Evolutionary conservation across 2,888 invertebrate genomes (phyloP).

Genomic region (Hypolimnas misippus): DNA sequence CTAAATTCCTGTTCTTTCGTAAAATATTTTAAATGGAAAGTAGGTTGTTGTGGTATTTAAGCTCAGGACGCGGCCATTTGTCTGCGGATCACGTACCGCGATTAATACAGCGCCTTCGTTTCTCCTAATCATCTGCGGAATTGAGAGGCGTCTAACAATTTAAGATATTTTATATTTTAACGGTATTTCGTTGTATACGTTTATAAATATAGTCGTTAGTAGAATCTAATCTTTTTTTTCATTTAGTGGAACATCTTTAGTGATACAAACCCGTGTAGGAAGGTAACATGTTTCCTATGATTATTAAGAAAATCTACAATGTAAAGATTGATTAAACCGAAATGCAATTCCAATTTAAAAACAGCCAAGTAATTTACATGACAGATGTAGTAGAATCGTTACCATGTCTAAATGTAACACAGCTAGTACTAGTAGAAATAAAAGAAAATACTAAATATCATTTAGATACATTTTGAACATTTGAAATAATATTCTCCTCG

Average conservation of each 20-base stretch:
- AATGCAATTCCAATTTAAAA: too few relatives aligned
- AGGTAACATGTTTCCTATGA: too few relatives aligned
- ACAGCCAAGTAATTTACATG: too few relatives aligned
- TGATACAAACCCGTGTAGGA: too few relatives aligned
- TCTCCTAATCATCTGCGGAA: conserved; percentile 35
- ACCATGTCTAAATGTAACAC: too few relatives aligned
- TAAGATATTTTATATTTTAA: conserved; percentile 24
- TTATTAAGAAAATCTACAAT: too few relatives aligned
- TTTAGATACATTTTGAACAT: conserved; percentile 34
- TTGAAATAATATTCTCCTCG: too few relatives aligned
- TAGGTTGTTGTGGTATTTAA: conserved; percentile 20
- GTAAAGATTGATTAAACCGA: too few relatives aligned
- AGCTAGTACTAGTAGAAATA: too few relatives aligned
- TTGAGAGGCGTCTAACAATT: conserved; percentile 29
- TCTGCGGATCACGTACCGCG: conserved; percentile 59
- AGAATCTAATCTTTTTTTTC: too few relatives aligned
- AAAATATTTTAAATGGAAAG: conserved; percentile 23
- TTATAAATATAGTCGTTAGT: neutral
- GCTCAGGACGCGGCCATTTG: neutral
- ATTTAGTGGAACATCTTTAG: too few relatives aligned
- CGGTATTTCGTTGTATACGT: neutral
- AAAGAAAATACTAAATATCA: conserved; percentile 13
- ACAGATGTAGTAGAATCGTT: too few relatives aligned
- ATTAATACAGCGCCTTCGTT: conserved; percentile 52
- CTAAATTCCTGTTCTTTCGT: conserved; percentile 19